Evolutionary conservation across 2,113 vertebrate genomes (phyloP), one percentile per base, ranked within the genome.

Genomic region (Lamprologus ornatipinnis): DNA sequence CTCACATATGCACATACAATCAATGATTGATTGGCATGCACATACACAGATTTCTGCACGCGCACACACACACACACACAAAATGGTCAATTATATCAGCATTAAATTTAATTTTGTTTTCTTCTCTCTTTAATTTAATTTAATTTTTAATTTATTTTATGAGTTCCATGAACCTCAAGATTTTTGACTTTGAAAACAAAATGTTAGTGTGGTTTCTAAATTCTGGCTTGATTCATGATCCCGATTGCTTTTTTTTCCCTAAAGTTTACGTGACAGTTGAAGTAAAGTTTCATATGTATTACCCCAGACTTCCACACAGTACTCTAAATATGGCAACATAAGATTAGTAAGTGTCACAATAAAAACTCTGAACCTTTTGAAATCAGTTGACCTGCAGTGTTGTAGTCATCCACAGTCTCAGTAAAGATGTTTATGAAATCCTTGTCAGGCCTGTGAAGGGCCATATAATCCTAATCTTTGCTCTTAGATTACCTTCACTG

Each of bases 241-340:
- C 31, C 0, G 31, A 65, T 65, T 65, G 19, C 33, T 65, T 35
- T 35, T 35, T 63, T 63, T 19, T 0, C 23, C 0, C 15, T 33
- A 63, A 63, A 3, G 28, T 63, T 0, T 63, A 63, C 1, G 2
- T 19, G 31, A 63, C 17, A 63, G 28, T 63, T 63, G 15, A 33
- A 33, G 58, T 11, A 33, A 63, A 11, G 28, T 33, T 65, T 35
- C 17, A 3, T 63, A 35, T 63, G 15, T 63, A 35, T 63, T 63
- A 35, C 58, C 6, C 58, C 31, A 63, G 58, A 63, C 31, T 63
- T 35, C 58, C 58, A 1, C 58, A 65, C 60, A 35, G 60, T 12
- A 65, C 60, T 65, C 31, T n/a, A 65, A n/a, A 35, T 65, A 35
- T 35, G 58, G 31, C 31, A 63, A 35, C 4, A 65, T n/a, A 35